These are phyloP conservation scores for Hylomyscus alleni DNA, from an alignment of 2,797 vertebrate genomes.

Conservation along the genomic window DNA sequence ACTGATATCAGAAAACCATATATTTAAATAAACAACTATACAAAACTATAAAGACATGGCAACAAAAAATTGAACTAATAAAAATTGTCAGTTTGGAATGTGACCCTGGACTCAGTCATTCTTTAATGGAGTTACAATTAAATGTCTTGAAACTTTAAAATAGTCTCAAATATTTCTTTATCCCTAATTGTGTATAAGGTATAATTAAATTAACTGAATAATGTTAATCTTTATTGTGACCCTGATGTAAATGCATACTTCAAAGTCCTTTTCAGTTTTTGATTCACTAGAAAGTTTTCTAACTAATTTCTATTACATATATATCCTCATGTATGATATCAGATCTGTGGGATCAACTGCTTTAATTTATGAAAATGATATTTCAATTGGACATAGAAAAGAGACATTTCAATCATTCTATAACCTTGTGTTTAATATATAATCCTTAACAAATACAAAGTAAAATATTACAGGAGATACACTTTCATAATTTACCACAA, in stretches of 20 bases:
- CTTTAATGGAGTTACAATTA: background rate
- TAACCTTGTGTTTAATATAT: background rate
- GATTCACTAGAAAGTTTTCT: background rate
- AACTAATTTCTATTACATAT: background rate
- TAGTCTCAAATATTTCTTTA: background rate
- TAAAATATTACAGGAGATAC: background rate
- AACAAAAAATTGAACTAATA: too few species aligned
- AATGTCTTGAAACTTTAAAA: background rate
- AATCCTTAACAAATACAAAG: background rate
- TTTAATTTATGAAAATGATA: background rate
- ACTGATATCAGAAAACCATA: too few species aligned
- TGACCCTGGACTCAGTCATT: background rate
- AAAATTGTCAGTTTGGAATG: background rate
- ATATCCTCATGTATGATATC: background rate
- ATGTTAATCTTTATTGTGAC: background rate
- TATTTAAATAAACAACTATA: background rate
- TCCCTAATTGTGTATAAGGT: background rate
- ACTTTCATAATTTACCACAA: background rate
- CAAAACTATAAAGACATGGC: background rate
- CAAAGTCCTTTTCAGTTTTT: background rate
- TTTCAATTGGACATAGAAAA: background rate
- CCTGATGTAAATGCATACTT: rapidly evolving
- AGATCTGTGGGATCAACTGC: background rate
- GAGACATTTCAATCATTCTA: background rate
- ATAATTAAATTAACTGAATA: background rate